phyloP scores from a whole-genome alignment of 2,888 invertebrate species.

The Corbicula japonica region DNA sequence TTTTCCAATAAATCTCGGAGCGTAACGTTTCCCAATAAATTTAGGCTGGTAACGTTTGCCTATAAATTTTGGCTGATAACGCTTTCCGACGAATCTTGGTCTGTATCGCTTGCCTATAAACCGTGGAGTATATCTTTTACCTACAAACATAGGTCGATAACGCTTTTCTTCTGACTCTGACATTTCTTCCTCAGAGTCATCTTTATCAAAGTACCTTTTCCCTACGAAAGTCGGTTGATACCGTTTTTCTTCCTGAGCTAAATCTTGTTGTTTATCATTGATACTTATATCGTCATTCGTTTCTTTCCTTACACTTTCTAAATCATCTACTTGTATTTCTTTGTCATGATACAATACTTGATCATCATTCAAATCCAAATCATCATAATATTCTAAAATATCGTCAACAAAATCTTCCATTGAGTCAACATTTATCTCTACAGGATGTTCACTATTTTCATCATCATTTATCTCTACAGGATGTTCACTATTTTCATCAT shows the following conservation, averaged over 20 bases:
- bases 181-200: conserved; percentile 46
- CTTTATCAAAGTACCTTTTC: conserved; percentile 37
- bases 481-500: conserved; percentile 29
- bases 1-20: conserved; percentile 68
- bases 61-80: conserved; percentile 44
- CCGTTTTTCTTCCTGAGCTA: conserved; percentile 45
- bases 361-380: conserved; percentile 14
- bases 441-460: conserved; percentile 17
- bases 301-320: too few relatives aligned
- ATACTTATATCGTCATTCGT: too few relatives aligned
- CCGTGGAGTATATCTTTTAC: conserved; percentile 48
- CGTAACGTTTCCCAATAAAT: conserved; percentile 67
- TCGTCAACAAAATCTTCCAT: conserved; percentile 18
- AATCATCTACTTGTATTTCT: too few relatives aligned
- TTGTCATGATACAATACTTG: too few relatives aligned
- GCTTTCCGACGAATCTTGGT: conserved; percentile 58
- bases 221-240: conserved; percentile 56
- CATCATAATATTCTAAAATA: conserved; percentile 26
- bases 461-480: background rate
- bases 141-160: conserved; percentile 51
- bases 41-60: conserved; percentile 61
- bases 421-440: background rate
- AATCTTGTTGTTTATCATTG: too few relatives aligned
- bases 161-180: conserved; percentile 51
- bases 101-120: conserved; percentile 49